These are phyloP conservation scores for Apotomis turbidana DNA, from an alignment of 2,888 invertebrate genomes.

Conservation along the genomic window DNA sequence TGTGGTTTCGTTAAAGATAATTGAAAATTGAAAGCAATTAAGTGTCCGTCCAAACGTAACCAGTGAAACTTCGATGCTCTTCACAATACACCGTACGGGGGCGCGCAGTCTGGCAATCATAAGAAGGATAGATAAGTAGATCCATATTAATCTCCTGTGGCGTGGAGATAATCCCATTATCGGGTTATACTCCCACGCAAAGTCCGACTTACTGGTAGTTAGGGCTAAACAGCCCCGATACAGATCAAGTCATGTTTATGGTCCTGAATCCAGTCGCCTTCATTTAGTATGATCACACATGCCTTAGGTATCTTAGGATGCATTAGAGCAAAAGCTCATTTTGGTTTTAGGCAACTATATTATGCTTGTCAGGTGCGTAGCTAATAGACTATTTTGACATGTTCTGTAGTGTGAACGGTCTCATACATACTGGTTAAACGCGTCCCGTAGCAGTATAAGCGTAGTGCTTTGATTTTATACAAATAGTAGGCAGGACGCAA, in stretches of 20 bases:
- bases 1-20: constrained; percentile 20
- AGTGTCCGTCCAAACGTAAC: constrained; percentile 59
- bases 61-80: constrained; percentile 42
- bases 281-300: too few species aligned
- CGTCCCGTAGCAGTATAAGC: neutral
- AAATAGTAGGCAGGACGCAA: constrained; percentile 34
- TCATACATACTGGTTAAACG: neutral
- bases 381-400: neutral
- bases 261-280: too few species aligned
- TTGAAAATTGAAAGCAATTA: constrained; percentile 50
- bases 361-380: neutral
- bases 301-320: too few species aligned
- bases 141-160: too few species aligned
- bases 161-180: too few species aligned
- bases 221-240: too few species aligned
- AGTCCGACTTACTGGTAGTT: too few species aligned
- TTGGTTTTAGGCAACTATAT: neutral
- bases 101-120: neutral
- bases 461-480: constrained; percentile 14
- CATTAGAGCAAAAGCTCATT: neutral
- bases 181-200: too few species aligned
- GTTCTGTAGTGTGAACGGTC: neutral
- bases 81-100: constrained; percentile 5
- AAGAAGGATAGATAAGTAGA: neutral
- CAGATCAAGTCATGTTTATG: too few species aligned